phyloP scores from a whole-genome alignment of 2,113 vertebrate genomes.

The Macrotis lagotis region DNA sequence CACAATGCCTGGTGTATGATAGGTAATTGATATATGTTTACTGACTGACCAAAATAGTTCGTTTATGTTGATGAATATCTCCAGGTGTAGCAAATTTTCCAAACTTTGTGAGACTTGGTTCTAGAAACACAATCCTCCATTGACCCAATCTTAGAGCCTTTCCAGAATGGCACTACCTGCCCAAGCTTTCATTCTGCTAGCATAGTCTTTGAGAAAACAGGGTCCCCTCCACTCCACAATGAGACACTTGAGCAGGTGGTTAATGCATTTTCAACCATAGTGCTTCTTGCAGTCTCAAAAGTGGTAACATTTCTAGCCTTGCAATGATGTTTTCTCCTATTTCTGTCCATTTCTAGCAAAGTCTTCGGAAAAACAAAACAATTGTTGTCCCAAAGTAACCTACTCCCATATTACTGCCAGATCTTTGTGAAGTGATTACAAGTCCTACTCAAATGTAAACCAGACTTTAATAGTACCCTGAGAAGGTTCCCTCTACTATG shows the following conservation, averaged over 20 bases:
- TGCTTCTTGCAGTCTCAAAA: slow-evolving; percentile 52
- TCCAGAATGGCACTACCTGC: neutral
- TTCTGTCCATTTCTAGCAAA: slow-evolving; percentile 52
- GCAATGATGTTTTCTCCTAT: slow-evolving; percentile 45
- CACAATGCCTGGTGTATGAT: neutral
- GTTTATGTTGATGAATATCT: neutral
- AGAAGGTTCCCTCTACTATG: slow-evolving; percentile 2
- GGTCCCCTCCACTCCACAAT: neutral
- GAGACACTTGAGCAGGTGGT: neutral
- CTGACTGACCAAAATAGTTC: neutral
- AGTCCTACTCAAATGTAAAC: slow-evolving; percentile 11
- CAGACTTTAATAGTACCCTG: slow-evolving; percentile 5
- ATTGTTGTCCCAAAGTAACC: slow-evolving; percentile 28
- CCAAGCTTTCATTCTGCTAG: neutral
- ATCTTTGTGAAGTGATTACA: neutral
- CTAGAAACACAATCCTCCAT: neutral
- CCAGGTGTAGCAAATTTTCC: no score
- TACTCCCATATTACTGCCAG: neutral
- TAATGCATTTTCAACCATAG: slow-evolving; percentile 52
- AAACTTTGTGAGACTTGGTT: neutral
- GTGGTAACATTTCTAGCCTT: slow-evolving; percentile 43
- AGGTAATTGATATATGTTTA: neutral
- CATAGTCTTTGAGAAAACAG: neutral
- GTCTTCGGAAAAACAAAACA: slow-evolving; percentile 46
- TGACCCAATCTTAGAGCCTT: neutral